phyloP scores from a whole-genome alignment of 2,888 invertebrate species.

The Unio pictorum region DNA sequence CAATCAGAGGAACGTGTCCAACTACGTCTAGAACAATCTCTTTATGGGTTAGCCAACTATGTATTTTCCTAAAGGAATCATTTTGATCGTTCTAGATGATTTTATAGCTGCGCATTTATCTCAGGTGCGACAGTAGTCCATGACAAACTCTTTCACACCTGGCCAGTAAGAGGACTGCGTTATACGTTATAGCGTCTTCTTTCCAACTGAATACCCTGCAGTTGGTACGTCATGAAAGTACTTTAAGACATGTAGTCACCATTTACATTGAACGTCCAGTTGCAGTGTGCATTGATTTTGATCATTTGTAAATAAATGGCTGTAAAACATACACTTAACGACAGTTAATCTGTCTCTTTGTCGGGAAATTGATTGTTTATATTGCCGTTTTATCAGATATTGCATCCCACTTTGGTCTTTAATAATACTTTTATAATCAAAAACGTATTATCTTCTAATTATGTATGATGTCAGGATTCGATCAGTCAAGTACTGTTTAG shows the following conservation, averaged over 20 bases:
- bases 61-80: conserved; percentile 16
- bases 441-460: no score
- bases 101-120: conserved; percentile 26
- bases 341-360: no score
- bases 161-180: conserved; percentile 30
- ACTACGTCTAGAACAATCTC: conserved; percentile 34
- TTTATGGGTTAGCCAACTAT: conserved; percentile 34
- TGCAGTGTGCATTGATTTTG: conserved; percentile 5
- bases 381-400: no score
- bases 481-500: no score
- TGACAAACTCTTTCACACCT: conserved; percentile 21
- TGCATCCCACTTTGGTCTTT: no score
- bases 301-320: conserved; percentile 11
- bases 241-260: conserved; percentile 9
- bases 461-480: no score
- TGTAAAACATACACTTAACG: conserved; percentile 18
- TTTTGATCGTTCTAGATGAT: background rate
- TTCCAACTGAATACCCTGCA: conserved; percentile 36
- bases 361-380: no score
- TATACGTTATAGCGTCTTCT: conserved; percentile 21
- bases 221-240: conserved; percentile 17
- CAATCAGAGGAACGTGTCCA: conserved; percentile 23
- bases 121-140: conserved; percentile 17
- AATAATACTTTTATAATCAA: no score
- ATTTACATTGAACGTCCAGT: conserved; percentile 9